Evolutionary conservation across 2,797 vertebrate genomes (phyloP).

Genomic region (Alosa sapidissima): DNA sequence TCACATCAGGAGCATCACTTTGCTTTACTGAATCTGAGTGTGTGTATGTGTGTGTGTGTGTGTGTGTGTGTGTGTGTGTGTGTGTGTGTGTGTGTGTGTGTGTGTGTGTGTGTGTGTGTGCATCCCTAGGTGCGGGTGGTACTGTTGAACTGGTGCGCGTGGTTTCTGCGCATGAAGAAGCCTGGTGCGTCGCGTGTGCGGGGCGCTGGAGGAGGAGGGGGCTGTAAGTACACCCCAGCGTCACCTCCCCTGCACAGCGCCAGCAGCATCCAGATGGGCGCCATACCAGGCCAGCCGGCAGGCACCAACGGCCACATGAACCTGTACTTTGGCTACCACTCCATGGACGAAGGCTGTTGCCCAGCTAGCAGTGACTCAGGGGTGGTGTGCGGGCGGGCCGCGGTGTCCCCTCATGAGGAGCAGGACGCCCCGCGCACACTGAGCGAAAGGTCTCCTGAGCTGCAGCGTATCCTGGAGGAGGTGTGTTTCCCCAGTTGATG

Average conservation of each 20-base stretch:
- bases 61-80: background rate
- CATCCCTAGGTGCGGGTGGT: constrained; percentile 77
- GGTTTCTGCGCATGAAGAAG: constrained; percentile 92
- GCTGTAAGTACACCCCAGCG: constrained; percentile 69
- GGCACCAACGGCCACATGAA: constrained; percentile 80
- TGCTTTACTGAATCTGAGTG: background rate
- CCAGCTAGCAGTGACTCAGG: constrained; percentile 73
- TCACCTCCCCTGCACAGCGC: constrained; percentile 70
- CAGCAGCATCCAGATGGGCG: constrained; percentile 79
- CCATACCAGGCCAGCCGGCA: constrained; percentile 72
- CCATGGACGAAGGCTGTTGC: constrained; percentile 75
- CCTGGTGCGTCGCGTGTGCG: constrained; percentile 76
- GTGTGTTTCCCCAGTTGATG: constrained; percentile 39
- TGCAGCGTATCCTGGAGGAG: constrained; percentile 84
- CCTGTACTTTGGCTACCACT: constrained; percentile 79
- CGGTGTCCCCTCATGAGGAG: constrained; percentile 68
- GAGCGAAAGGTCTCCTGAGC: constrained; percentile 75
- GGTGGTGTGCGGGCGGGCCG: constrained; percentile 64
- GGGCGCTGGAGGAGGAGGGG: constrained; percentile 36
- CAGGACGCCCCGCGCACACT: constrained; percentile 71
- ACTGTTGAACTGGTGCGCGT: constrained; percentile 89
- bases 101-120: background rate
- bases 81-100: background rate
- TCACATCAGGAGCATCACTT: no score
- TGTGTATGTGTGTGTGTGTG: background rate